These are phyloP conservation scores for Punctoribates punctum DNA, from an alignment of 2,888 invertebrate species.

Conservation along the genomic window DNA sequence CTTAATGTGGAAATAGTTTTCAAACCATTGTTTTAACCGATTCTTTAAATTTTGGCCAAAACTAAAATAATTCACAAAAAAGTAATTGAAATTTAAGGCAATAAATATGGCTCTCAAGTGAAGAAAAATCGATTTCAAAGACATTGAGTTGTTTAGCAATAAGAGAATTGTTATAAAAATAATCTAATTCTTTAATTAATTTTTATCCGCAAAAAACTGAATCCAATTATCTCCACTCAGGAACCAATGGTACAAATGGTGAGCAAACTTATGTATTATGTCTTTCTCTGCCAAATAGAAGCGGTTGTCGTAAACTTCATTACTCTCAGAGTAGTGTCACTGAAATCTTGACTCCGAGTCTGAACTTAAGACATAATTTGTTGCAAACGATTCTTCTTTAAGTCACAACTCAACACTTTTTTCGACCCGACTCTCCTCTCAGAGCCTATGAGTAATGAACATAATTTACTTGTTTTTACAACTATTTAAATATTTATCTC, in stretches of 20 bases:
- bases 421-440: not conserved
- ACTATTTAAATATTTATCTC: slow-evolving; percentile 5
- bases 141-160: too few species aligned
- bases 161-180: not conserved
- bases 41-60: too few species aligned
- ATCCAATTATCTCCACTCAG: slow-evolving; percentile 42
- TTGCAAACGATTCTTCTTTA: not conserved
- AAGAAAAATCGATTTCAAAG: too few species aligned
- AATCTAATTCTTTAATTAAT: slow-evolving; percentile 14
- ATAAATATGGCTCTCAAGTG: too few species aligned
- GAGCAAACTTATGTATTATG: slow-evolving; percentile 49
- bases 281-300: not conserved
- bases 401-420: not conserved
- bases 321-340: not conserved
- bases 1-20: too few species aligned
- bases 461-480: not conserved
- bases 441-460: not conserved
- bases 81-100: too few species aligned
- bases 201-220: not conserved
- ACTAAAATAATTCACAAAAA: too few species aligned
- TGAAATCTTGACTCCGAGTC: not conserved
- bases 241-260: slow-evolving; percentile 67
- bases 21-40: too few species aligned
- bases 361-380: not conserved
- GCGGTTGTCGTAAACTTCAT: not conserved